Base-by-base conservation (phyloP, 2,888 invertebrate genomes). In the Ganaspis brasiliensis region DNA sequence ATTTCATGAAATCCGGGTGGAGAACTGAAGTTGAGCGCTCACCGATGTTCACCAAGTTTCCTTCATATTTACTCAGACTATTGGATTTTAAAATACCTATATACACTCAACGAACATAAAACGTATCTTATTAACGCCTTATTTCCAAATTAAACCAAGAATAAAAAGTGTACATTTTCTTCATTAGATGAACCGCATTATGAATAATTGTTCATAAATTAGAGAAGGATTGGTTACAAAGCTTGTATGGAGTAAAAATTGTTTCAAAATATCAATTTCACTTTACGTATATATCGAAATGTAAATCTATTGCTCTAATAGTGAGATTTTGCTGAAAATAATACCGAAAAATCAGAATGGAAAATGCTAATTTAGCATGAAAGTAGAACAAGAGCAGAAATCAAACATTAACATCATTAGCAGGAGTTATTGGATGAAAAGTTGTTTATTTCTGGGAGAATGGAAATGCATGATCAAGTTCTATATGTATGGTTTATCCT, bases 1-100 rank as follows among this genome's bases (percentile, higher is more conserved):
- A 74, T 73, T 59, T 72, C 72, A 72, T 72, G 40, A 57, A 57
- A 45, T 67, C 67, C 40, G n/a, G n/a, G n/a, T 2, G n/a, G 45
- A 67, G 40, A 24, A 67, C 37, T 24, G 61, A 8, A 63, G 63
- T 21, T 63, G 40, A 67, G 21, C 24, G 24, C 21, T 67, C n/a
- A n/a, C 67, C 67, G 40, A 67, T 67, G 52, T 52, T 52, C 52
- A 52, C 52, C 19, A 52, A 52, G 52, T 52, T 52, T 52, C 52
- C 24, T 67, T 67, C 24, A 26, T 56, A 56, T 56, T 56, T 56
- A 12, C 26, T 56, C 24, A 26, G 24, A 56, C 56, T 56, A 56
- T 63, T 63, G 40, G 14, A 19, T 40, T 52, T 63, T 63, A 63
- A 63, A 63, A 37, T 63, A 40, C 31, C n/a, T 19, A 61, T 16